These are phyloP conservation scores for Branchinecta lindahli DNA, from an alignment of 1,140 invertebrate species.

Conservation along the genomic window DNA sequence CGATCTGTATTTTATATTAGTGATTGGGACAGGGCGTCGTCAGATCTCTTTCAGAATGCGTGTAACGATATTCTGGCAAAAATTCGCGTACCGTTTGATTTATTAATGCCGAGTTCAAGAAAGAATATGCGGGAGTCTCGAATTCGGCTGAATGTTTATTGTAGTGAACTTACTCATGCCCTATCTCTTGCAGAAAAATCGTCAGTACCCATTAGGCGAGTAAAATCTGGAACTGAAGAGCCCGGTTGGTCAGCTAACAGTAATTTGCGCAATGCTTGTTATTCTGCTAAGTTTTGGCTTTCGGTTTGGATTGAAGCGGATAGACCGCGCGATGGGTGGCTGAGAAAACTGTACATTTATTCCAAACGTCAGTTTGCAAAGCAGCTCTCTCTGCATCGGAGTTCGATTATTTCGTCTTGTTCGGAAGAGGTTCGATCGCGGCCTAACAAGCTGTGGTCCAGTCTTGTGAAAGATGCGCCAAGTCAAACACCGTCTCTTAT, in stretches of 20 bases:
- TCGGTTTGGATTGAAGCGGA: background rate
- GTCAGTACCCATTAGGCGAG: slow-evolving; percentile 6
- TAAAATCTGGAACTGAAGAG: background rate
- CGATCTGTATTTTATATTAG: slow-evolving; percentile 2
- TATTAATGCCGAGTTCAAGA: background rate
- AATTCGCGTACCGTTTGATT: slow-evolving; percentile 3
- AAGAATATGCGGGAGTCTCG: background rate
- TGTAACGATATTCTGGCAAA: background rate
- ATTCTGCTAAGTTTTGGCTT: background rate
- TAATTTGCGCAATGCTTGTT: slow-evolving; percentile 1
- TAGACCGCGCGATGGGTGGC: background rate
- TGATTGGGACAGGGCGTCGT: background rate
- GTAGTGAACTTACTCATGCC: background rate
- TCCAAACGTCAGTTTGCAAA: background rate
- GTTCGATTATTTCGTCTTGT: background rate
- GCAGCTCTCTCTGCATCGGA: background rate
- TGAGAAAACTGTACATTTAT: slow-evolving; percentile 6
- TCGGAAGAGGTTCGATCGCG: background rate
- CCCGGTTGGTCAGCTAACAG: background rate
- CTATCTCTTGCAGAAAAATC: slow-evolving; percentile 5
- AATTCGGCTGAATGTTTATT: slow-evolving; percentile 1
- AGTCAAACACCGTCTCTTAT: slow-evolving; percentile 9
- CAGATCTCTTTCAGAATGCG: slow-evolving; percentile 1
- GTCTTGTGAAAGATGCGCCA: slow-evolving; percentile 3
- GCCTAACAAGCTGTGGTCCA: background rate